Evolutionary conservation across 2,888 invertebrate genomes (phyloP).

Genomic region (Quadroppia sp.): DNA sequence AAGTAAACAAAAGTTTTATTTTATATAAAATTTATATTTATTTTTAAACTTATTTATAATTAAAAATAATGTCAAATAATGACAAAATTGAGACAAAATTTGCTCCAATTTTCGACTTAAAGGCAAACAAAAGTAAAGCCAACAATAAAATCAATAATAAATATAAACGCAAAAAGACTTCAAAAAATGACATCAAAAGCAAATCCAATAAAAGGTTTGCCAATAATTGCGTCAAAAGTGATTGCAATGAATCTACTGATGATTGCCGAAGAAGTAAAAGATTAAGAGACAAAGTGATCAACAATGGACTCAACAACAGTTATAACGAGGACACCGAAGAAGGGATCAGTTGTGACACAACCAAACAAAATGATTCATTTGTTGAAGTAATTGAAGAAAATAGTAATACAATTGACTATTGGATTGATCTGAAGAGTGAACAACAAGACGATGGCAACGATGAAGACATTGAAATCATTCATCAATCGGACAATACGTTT

Average conservation of each 20-base stretch:
- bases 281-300: background rate
- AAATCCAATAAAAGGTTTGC: background rate
- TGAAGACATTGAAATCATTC: background rate
- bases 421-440: background rate
- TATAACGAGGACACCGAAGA: background rate
- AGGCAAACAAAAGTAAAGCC: background rate
- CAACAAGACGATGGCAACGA: background rate
- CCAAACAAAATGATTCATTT: background rate
- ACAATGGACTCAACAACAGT: background rate
- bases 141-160: background rate
- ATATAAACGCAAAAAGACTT: constrained; percentile 6
- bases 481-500: background rate
- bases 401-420: constrained; percentile 30
- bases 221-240: background rate
- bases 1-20: background rate
- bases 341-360: background rate
- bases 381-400: background rate
- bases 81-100: background rate
- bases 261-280: constrained; percentile 8
- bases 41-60: background rate
- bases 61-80: background rate
- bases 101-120: background rate
- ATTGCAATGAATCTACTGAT: background rate
- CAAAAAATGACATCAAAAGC: constrained; percentile 14
- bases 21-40: background rate